Evolutionary conservation across 2,113 vertebrate species (phyloP).

Genomic region (Castor canadensis): DNA sequence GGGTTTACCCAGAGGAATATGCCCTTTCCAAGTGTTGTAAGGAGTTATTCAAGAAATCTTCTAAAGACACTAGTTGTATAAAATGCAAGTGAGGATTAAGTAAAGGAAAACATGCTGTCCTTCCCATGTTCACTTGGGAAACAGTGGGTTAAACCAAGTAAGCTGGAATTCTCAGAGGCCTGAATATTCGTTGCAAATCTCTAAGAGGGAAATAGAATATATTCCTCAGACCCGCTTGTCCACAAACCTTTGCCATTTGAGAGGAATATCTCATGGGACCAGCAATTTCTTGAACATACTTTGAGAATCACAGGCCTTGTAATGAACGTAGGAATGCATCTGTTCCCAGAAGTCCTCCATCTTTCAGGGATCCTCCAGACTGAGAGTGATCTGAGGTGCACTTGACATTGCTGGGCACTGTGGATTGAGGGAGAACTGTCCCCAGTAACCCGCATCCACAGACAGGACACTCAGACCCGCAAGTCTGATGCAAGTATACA

Average conservation of each 20-base stretch:
- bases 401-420: background rate
- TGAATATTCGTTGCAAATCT: background rate
- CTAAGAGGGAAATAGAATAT: background rate
- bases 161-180: background rate
- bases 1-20: background rate
- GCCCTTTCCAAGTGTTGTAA: background rate
- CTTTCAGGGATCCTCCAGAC: background rate
- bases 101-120: background rate
- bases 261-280: background rate
- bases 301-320: background rate
- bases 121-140: background rate
- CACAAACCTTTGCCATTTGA: background rate
- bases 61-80: background rate
- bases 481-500: background rate
- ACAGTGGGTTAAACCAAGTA: background rate
- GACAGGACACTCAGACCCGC: background rate
- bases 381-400: background rate
- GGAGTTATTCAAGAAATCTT: background rate
- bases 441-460: background rate
- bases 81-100: background rate
- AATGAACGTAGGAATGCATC: slow-evolving; percentile 1
- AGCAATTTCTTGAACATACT: background rate
- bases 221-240: background rate
- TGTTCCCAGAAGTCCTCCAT: background rate
- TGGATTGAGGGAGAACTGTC: background rate